Evolutionary conservation across 2,113 vertebrate genomes (phyloP), one percentile per base, ranked within the genome.

Genomic region (Thamnaconus septentrionalis): DNA sequence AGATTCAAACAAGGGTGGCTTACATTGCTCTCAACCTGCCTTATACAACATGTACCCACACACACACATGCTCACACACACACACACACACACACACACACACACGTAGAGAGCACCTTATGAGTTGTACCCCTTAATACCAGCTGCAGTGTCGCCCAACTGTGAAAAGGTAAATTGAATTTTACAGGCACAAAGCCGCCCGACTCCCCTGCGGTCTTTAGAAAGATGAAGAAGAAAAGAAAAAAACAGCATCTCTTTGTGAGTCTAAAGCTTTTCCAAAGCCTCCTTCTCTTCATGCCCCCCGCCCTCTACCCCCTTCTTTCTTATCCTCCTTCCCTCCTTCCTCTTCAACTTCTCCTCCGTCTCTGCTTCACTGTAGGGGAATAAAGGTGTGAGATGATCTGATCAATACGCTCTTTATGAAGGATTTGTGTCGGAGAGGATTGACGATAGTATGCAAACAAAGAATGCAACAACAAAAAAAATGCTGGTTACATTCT

Each of bases 111-210:
- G 53, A 79, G 53, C 50, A 3, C 76, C 83, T 79, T 75, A 74
- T 60, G 78, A 79, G 68, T 53, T 57, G 65, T 73, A 61, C 48
- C 12, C 79, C 73, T 76, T 70, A 71, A 66, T 78, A 79, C 67
- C 76, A 81, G 78, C 63, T 31, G 54, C 64, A 63, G 81, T 71
- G 75, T 70, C 72, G 81, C 73, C 79, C 76, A 79, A 87, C 82
- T 88, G 77, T 83, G 82, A 87, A 85, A 86, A 86, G 85, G 87
- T 87, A 84, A 86, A 88, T 87, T 89, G 82, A 88, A 88, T 90
- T 88, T 86, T 86, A 81, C 82, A 86, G 80, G 78, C 85, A 88
- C 83, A 90, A 89, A 89, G 84, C 87, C 52, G 18, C 18, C 18
- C 18, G 55, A 75, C 79, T 85, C 83, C 83, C 82, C 86, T 85